Percentiles rank a stretch among this genome's conserved stretches.
Evolutionary conservation across 2,797 vertebrate genomes (phyloP).

Genomic region (Tapera naevia): DNA sequence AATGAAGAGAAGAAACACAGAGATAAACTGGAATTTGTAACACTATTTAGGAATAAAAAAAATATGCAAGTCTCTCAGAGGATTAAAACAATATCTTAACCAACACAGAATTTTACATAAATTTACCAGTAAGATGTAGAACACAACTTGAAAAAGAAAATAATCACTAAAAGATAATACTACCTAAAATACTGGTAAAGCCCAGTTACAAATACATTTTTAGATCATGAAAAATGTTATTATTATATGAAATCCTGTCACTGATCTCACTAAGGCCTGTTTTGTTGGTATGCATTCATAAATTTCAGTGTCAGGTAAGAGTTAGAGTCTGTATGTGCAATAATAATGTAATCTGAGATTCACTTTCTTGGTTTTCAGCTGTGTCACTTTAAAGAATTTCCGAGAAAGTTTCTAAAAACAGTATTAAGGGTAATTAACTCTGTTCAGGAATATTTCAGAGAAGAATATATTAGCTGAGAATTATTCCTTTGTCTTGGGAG

Average conservation of each 20-base stretch:
- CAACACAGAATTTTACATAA: not conserved
- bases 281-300: not conserved
- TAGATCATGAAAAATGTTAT: not conserved
- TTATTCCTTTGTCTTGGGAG: not conserved
- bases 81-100: not conserved
- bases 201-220: slow-evolving; percentile 43
- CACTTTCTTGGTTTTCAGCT: not conserved
- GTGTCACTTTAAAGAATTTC: slow-evolving; percentile 17
- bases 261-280: not conserved
- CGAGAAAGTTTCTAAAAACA: slow-evolving; percentile 26
- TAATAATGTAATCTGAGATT: not conserved
- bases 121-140: not conserved
- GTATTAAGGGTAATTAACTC: slow-evolving; percentile 46
- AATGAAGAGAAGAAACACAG: not conserved
- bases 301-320: not conserved
- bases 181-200: slow-evolving; percentile 50
- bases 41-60: not conserved
- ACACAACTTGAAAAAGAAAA: not conserved
- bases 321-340: not conserved
- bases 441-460: not conserved
- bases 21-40: not conserved
- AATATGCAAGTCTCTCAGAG: not conserved
- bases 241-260: not conserved
- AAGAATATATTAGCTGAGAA: slow-evolving; percentile 22
- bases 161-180: not conserved